phyloP scores from a whole-genome alignment of 2,113 vertebrate genomes.

The Corythaixoides concolor region DNA sequence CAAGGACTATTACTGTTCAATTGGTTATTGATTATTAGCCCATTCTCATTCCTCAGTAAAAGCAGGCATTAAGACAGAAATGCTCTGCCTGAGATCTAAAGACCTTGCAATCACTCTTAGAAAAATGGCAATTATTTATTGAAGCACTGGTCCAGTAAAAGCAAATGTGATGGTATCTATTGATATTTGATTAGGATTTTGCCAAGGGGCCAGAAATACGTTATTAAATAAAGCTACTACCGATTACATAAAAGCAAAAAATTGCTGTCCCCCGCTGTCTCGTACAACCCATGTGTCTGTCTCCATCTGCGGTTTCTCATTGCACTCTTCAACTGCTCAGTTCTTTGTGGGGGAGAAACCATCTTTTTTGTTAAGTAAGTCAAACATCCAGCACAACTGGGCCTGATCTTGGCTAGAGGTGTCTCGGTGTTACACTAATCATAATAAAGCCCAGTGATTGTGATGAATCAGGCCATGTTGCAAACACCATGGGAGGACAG shows the following conservation, averaged over 20 bases:
- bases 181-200: slow-evolving; percentile 18
- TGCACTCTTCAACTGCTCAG: background rate
- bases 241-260: background rate
- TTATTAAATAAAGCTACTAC: background rate
- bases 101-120: background rate
- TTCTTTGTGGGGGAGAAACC: background rate
- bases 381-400: background rate
- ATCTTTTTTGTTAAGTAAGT: background rate
- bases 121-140: background rate
- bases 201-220: background rate
- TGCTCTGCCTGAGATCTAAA: background rate
- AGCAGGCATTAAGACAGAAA: background rate
- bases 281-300: background rate
- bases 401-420: background rate
- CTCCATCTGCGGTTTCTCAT: background rate
- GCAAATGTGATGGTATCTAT: background rate
- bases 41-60: background rate
- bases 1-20: background rate
- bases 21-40: slow-evolving; percentile 44
- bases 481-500: background rate
- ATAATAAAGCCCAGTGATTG: background rate
- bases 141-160: background rate
- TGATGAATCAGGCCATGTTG: background rate
- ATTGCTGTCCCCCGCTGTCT: background rate
- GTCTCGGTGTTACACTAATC: background rate